These are phyloP conservation scores for Acanthochromis polyacanthus DNA, from an alignment of 2,113 vertebrate species.

Conservation along the genomic window DNA sequence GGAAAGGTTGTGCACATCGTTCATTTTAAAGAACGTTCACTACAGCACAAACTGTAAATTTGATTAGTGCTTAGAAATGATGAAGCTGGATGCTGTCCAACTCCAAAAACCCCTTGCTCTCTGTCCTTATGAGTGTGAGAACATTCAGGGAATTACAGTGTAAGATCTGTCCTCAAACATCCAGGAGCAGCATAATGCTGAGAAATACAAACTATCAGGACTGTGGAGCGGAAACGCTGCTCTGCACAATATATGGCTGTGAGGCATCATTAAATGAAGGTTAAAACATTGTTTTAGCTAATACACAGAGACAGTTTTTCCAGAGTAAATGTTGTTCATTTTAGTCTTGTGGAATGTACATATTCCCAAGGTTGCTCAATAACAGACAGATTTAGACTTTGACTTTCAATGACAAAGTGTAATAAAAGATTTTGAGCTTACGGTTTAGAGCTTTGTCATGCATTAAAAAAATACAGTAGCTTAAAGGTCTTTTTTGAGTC, in stretches of 20 bases:
- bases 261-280: background rate
- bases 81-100: constrained; percentile 25
- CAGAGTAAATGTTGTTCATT: background rate
- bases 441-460: constrained; percentile 6
- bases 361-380: background rate
- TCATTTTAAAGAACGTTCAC: constrained; percentile 28
- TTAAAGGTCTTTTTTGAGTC: constrained; percentile 13
- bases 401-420: background rate
- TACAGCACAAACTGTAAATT: constrained; percentile 28
- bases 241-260: background rate
- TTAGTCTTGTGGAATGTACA: background rate
- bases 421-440: constrained; percentile 14
- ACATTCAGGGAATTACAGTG: constrained; percentile 12
- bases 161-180: constrained; percentile 10
- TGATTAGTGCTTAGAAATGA: constrained; percentile 24
- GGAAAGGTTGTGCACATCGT: constrained; percentile 11
- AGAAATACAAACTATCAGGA: background rate
- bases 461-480: background rate
- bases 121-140: constrained; percentile 30
- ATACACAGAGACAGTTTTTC: too few relatives aligned
- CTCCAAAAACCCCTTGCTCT: background rate
- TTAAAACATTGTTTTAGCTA: background rate
- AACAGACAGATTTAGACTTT: background rate
- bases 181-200: background rate
- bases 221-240: too few relatives aligned